Evolutionary conservation across 2,113 vertebrate genomes (phyloP), one percentile per base, ranked within the genome.

Genomic region (Nansenia antarctica): DNA sequence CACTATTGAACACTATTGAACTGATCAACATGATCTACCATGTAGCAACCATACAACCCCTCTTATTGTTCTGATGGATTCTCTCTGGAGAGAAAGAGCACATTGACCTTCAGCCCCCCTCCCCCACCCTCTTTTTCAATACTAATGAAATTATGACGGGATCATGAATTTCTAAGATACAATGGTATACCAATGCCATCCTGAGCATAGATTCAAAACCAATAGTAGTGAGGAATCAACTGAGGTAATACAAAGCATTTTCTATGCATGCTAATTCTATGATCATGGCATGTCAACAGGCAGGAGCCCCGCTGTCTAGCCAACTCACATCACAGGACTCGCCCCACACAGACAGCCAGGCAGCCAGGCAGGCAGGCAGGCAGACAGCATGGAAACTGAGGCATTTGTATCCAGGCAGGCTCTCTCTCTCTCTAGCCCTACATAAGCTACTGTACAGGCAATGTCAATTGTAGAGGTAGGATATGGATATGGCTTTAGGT

Each of bases 221-320:
- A 37, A 11, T 37, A 11, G 5, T 37, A 37, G 35, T 37, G 35
- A 37, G 11, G 5, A 37, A 5, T 37, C 11, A 37, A 37, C 5
- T 37, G 35, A 37, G 35, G 35, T 37, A 5, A 5, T 37, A 11
- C 5, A 37, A 5, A 37, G 35, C 11, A 37, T 5, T 5, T 70
- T 77, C 79, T 86, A 47, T 58, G 82, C 80, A 79, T 85, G 85
- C 79, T 83, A 81, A 84, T 86, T 88, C 82, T 85, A 80, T 84
- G 79, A 85, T 85, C 85, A 79, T 84, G 81, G 35, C 11, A 5
- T 37, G 35, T 81, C 84, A 85, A 87, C 85, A 83, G 85, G 82
- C 83, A 89, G 89, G 87, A 89, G 89, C 86, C 87, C 66, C 73
- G 73, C 82, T 85, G 87, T 89, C 89, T 89, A 86, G 86, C 86